Evolutionary conservation across 2,888 invertebrate genomes (phyloP).

Genomic region (Creontiades dilutus): DNA sequence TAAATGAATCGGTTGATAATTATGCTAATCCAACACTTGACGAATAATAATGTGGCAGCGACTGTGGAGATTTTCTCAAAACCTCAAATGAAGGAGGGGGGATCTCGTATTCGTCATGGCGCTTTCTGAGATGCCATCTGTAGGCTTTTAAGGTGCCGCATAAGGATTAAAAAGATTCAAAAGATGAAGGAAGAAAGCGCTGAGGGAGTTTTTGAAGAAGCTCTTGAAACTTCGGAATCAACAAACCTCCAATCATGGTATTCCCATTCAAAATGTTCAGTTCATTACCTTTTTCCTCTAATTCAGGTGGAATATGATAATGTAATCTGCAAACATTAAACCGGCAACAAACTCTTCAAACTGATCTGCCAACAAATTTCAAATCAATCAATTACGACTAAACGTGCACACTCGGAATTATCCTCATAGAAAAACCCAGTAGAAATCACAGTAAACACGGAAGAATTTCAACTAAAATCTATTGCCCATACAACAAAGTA

Average conservation of each 20-base stretch:
- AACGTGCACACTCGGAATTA: no score
- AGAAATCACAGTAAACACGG: no score
- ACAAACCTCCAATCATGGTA: background rate
- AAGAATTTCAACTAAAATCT: no score
- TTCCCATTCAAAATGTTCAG: no score
- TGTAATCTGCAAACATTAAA: no score
- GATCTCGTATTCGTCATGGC: background rate
- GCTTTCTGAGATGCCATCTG: background rate
- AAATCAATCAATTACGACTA: no score
- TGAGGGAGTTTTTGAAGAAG: background rate
- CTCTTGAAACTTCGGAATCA: background rate
- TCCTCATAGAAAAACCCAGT: no score
- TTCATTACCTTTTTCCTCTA: no score
- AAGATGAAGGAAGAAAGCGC: background rate
- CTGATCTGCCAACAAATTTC: no score
- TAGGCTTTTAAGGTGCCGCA: background rate
- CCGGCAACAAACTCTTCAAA: no score
- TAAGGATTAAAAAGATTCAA: background rate
- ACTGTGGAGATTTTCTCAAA: background rate
- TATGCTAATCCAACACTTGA: constrained; percentile 54
- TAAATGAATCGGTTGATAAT: constrained; percentile 57
- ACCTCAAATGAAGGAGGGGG: background rate
- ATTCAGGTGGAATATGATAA: no score
- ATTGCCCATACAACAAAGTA: no score
- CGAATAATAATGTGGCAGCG: constrained; percentile 19